Base-by-base conservation (phyloP, 2,797 vertebrate genomes). In the Notoglanidium macrostoma region DNA sequence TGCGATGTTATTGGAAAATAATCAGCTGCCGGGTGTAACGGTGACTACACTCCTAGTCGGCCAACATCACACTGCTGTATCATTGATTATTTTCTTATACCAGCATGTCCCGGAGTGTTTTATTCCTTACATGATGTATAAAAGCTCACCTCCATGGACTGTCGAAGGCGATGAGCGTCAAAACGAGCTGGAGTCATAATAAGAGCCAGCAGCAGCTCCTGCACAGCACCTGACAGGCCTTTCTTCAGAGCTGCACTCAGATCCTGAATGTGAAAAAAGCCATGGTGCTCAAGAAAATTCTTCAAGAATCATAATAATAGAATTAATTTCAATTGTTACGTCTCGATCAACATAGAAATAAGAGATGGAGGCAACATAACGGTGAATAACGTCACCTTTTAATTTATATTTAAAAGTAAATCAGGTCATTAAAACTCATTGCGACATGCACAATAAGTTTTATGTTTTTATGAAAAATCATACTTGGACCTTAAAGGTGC, bases 91-190 rank as follows among this genome's bases (percentile, higher is more conserved):
- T 54, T 59, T 59, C 32, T 79, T 23, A 59, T 59, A 26, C 26
- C 32, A 21, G 32, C 21, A 23, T 9, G 0, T 79, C 29, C 17
- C 77, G 12, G 19, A 21, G 32, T 17, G 74, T 77, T 77, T 83
- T 74, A 44, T 19, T 59, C 11, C 23, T 35, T 23, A 40, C 46
- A 26, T 54, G 46, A n/a, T 83, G 29, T 3, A 14, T 17, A 21
- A 49, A 49, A 21, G 21, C 89, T 91, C 83, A 96, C 95, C 94
- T 96, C 93, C 93, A 96, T 90, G n/a, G 94, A 91, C 2, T 88
- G 86, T 63, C 92, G 92, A 55, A 96, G 76, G 46, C 94, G 94
- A 40, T 92, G 91, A 85, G 95, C 95, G 10, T 96, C 95, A 0
- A 90, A 90, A 9, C 85, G 89, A 49, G 93, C 90, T 0, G 90